Base-by-base conservation (phyloP, 2,113 vertebrate species). In the Cynocephalus volans region DNA sequence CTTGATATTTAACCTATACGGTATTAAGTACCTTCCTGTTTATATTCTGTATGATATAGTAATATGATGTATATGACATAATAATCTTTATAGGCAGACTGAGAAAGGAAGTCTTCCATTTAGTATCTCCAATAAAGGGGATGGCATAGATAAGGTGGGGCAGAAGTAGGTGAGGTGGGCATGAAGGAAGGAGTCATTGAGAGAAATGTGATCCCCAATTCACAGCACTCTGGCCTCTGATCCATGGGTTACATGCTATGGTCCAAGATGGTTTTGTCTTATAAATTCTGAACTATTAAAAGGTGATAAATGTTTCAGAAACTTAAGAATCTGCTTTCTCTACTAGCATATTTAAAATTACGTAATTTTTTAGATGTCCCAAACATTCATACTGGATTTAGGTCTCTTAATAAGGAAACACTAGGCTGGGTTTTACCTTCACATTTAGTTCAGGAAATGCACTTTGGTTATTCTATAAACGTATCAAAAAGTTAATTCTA, bases 401-500 rank as follows among this genome's bases (percentile, higher is more conserved):
- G 26, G 33, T 73, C 19, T 70, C 31, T 82, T 86, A 64, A 88
- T 54, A 89, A 64, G 21, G 72, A 90, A 94, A 89, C 10, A 70
- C 8, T 31, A 54, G 52, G 10, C 11, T 69, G 52, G 45, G 24
- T 14, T 83, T 79, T 75, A 41, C 50, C 88, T 75, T 93, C 52
- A 91, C 21, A 48, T 73, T 95, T 93, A 80, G 21, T 81, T 17
- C 0, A 77, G 33, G 90, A 92, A 86, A 83, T 54, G n/a, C 52
- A 93, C 6, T 84, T 24, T 73, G 41, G 62, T 60, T 82, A 96
- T 72, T 83, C 33, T 70, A 26, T 58, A 96, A 90, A 81, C 2
- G 9, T 76, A 84, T 64, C 65, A 77, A 50, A 41, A 96, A 89
- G 21, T 76, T 54, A 75, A 48, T 95, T 94, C 80, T 45, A 72